Base-by-base conservation (phyloP, 2,113 vertebrate species). In the Antechinus flavipes region DNA sequence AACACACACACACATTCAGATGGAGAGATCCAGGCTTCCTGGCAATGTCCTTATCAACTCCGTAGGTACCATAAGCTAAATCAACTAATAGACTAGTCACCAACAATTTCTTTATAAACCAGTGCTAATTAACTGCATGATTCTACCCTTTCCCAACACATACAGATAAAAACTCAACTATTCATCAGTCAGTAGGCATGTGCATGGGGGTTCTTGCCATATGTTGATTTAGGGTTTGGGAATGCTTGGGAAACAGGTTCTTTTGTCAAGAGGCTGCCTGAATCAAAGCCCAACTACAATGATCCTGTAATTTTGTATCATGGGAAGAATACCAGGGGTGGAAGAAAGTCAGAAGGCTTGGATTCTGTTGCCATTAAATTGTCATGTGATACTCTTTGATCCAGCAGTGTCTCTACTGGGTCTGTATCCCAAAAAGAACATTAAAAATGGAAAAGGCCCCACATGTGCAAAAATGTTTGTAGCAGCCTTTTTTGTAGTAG, bases 81-180 rank as follows among this genome's bases (percentile, higher is more conserved):
- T 89, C 42, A 47, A 91, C 35, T 89, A 50, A 91, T 54, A 61
- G 49, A 84, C 23, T 42, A 94, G 92, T 53, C 89, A 91, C 42
- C 23, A 42, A 90, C 19, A 50, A 3, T 5, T 47, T 53, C 68
- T 84, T 56, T 90, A 89, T 6, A 68, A 93, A 68, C 0, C 42
- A 46, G 12, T 49, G 26, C 90, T 61, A 89, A 84, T 56, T 14
- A 47, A 49, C 94, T 94, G 26, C 56, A 8, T 46, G n/a, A 8
- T 8, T 12, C 11, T 54, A 46, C 2, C 1, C 5, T 7, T 0
- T 2, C 11, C 46, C 49, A 22, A 22, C 27, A 91, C 19, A 11
- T 8, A 52, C 47, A 6, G 61, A 68, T 4, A 35, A 12, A 68
- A 6, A 68, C 35, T n/a, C 7, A 42, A 94, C 56, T 50, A 30